Percentiles rank a stretch among this genome's conserved stretches.
phyloP scores from a whole-genome alignment of 2,888 invertebrate genomes.

The Acrobasis consociella region DNA sequence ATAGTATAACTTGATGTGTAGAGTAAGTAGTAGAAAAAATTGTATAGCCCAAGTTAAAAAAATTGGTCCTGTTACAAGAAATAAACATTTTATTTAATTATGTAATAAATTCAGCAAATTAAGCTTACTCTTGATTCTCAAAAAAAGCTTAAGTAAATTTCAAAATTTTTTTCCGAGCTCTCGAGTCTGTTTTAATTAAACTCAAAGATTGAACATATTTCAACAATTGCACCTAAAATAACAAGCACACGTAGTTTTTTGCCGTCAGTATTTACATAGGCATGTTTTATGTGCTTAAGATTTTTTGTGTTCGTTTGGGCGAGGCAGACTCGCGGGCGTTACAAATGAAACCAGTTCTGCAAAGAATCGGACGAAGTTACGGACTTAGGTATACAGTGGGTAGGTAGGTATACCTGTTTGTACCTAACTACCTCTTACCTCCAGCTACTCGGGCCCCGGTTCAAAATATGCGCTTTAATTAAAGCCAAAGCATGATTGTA shows the following conservation, averaged over 20 bases:
- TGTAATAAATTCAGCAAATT: too few relatives aligned
- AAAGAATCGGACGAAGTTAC: conserved; percentile 41
- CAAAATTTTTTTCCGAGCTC: too few relatives aligned
- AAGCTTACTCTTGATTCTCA: too few relatives aligned
- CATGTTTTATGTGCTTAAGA: conserved; percentile 4
- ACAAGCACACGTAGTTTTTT: conserved; percentile 1
- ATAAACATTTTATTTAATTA: too few relatives aligned
- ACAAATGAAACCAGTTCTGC: conserved; percentile 67
- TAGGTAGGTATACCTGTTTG: conserved; percentile 29
- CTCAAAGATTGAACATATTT: too few relatives aligned
- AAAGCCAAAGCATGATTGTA: conserved; percentile 14
- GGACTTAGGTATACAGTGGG: conserved; percentile 35
- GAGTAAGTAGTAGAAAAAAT: too few relatives aligned
- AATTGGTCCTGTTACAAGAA: too few relatives aligned
- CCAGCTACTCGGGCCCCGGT: conserved; percentile 8
- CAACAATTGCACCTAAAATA: too few relatives aligned
- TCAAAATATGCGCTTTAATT: conserved; percentile 19
- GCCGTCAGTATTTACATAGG: conserved; percentile 3
- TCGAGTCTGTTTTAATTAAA: too few relatives aligned
- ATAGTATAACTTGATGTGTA: too few relatives aligned
- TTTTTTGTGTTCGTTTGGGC: conserved; percentile 43
- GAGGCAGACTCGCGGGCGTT: conserved; percentile 74
- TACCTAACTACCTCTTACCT: conserved; percentile 24
- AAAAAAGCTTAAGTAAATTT: too few relatives aligned
- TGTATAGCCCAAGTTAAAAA: too few relatives aligned